These are phyloP conservation scores for Sebastes flavidus DNA, from an alignment of 2,797 vertebrate genomes.

Conservation along the genomic window DNA sequence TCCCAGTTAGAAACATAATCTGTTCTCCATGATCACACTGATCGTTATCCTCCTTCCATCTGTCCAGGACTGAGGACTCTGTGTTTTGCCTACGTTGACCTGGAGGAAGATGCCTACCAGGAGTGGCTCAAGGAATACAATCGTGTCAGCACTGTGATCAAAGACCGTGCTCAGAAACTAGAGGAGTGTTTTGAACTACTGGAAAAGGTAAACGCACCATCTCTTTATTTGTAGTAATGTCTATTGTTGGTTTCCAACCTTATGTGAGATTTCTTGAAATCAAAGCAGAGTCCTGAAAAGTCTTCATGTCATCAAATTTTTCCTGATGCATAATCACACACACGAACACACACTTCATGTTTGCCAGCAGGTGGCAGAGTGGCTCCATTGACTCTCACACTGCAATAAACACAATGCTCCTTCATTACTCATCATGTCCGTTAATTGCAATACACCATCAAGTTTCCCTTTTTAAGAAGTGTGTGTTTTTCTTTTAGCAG, in stretches of 20 bases:
- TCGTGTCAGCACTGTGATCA: conserved; percentile 88
- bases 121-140: conserved; percentile 92
- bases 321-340: neutral
- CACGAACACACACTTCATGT: neutral
- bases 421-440: neutral
- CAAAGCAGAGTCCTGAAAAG: neutral
- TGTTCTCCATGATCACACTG: neutral
- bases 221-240: neutral
- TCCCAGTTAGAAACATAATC: neutral
- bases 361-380: conserved; percentile 75
- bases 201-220: conserved; percentile 87
- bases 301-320: neutral
- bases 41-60: neutral
- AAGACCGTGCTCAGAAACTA: conserved; percentile 91
- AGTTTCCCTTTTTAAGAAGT: neutral
- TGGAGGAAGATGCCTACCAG: conserved; percentile 88
- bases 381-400: neutral
- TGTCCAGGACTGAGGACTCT: conserved; percentile 90
- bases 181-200: conserved; percentile 97
- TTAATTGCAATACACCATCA: neutral
- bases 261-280: neutral
- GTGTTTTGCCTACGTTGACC: conserved; percentile 94
- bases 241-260: neutral
- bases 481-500: neutral
- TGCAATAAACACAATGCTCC: neutral